Conservation (phyloP, 2,888 invertebrate genomes). For the Clivina fossor region DNA sequence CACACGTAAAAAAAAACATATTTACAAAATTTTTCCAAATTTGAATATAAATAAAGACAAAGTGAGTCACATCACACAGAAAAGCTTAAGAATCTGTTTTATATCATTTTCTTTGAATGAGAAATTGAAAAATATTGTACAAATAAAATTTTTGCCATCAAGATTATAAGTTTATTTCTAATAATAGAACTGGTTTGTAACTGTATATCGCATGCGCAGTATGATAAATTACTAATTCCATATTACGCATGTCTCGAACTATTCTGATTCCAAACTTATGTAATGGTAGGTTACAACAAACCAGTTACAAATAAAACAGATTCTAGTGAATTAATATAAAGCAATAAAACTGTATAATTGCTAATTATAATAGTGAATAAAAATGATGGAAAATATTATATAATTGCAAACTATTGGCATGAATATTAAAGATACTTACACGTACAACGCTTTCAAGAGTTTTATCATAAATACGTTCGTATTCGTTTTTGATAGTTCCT, state of each 20-base stretch:
- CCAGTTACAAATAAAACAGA: too few species aligned
- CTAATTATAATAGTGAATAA: too few species aligned
- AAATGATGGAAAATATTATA: slow-evolving; percentile 13
- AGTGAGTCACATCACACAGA: neutral
- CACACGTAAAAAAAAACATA: neutral
- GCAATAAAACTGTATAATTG: too few species aligned
- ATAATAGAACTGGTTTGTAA: slow-evolving; percentile 11
- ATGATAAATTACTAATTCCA: too few species aligned
- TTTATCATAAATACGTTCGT: slow-evolving; percentile 69
- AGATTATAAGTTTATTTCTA: slow-evolving; percentile 1
- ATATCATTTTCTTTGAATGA: neutral
- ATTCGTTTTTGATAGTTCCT: slow-evolving; percentile 68
- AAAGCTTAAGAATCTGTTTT: neutral
- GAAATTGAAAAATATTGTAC: slow-evolving; percentile 2
- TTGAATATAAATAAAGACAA: neutral
- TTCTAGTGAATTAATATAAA: too few species aligned
- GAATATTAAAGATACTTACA: slow-evolving; percentile 54
- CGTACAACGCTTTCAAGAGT: slow-evolving; percentile 65
- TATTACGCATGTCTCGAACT: too few species aligned
- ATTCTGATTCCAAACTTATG: too few species aligned
- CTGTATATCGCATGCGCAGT: too few species aligned
- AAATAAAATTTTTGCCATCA: slow-evolving; percentile 16
- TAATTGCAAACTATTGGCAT: slow-evolving; percentile 9
- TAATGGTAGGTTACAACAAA: too few species aligned
- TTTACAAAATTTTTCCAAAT: neutral